A percentile compares a stretch with the other conserved stretches of the same genome.
Conservation (phyloP, 2,888 invertebrate genomes). For the Creontiades dilutus region DNA sequence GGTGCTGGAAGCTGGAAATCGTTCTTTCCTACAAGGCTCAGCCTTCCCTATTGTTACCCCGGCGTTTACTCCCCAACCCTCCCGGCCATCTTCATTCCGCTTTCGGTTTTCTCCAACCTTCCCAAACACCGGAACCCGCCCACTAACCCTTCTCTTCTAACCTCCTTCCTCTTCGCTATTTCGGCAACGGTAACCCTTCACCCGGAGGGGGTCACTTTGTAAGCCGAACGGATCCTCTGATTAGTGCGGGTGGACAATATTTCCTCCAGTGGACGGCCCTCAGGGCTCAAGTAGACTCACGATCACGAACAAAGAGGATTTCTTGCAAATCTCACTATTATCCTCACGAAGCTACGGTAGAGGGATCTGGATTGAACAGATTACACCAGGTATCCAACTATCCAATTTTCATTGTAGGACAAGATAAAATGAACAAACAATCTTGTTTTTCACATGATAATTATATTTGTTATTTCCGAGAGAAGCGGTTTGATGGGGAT, state of each 20-base stretch:
- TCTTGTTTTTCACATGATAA: too few species aligned
- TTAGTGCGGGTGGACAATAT: conserved; percentile 38
- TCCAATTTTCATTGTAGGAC: too few species aligned
- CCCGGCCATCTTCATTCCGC: conserved; percentile 18
- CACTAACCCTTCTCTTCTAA: not conserved
- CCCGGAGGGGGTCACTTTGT: conserved; percentile 22
- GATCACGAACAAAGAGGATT: not conserved
- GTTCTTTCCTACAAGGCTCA: not conserved
- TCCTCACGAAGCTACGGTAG: not conserved
- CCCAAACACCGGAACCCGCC: conserved; percentile 29
- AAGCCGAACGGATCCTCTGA: conserved; percentile 39
- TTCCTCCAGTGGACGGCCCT: conserved; percentile 17
- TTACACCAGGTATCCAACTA: not conserved
- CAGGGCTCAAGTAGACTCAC: not conserved
- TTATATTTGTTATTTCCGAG: too few species aligned
- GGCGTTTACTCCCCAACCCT: not conserved
- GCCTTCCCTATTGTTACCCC: not conserved
- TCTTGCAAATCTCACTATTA: not conserved
- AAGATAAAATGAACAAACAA: too few species aligned
- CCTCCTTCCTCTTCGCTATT: not conserved
- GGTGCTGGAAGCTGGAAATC: conserved; percentile 9
- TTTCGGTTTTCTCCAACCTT: conserved; percentile 17
- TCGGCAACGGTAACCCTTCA: conserved; percentile 30
- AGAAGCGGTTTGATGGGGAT: too few species aligned
- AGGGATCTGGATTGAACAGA: not conserved